These are phyloP conservation scores for Pelecanus crispus DNA, from an alignment of 2,113 vertebrate species.

Conservation along the genomic window DNA sequence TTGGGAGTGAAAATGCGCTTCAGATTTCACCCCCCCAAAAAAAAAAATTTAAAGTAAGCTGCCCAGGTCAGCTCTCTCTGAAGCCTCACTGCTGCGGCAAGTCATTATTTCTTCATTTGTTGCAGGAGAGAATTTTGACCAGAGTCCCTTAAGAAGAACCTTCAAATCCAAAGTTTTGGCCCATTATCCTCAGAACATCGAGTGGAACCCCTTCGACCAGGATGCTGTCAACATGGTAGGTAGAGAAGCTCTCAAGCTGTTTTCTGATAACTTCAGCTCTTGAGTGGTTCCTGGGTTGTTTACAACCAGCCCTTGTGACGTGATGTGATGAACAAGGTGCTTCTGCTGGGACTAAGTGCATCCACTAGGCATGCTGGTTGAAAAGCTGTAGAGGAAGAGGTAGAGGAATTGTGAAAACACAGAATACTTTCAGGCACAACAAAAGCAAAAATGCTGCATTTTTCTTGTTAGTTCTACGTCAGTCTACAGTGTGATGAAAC, in stretches of 20 bases:
- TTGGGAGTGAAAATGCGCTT: not conserved
- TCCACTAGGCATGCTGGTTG: not conserved
- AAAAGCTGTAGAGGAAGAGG: not conserved
- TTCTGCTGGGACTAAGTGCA: not conserved
- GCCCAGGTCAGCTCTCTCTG: not conserved
- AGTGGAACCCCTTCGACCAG: conserved; percentile 93
- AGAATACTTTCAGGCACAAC: not conserved
- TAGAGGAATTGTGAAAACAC: not conserved
- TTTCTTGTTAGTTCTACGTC: not conserved
- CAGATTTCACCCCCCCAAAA: not conserved
- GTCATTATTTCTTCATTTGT: conserved; percentile 32
- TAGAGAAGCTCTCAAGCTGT: not conserved
- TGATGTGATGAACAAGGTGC: not conserved
- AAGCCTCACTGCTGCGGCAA: not conserved
- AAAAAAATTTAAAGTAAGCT: not conserved
- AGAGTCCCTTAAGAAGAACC: conserved; percentile 92
- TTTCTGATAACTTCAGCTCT: not conserved
- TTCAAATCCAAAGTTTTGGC: conserved; percentile 97
- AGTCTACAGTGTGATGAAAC: not conserved
- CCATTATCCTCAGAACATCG: conserved; percentile 93
- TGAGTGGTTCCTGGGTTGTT: accelerated
- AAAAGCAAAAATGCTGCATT: not conserved
- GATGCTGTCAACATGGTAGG: conserved; percentile 97
- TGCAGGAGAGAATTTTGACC: conserved; percentile 93
- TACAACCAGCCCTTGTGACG: not conserved